Percentiles rank a stretch among this genome's conserved stretches.
Evolutionary conservation across 1,140 invertebrate species (phyloP).

Genomic region (Temnothorax curvispinosus): DNA sequence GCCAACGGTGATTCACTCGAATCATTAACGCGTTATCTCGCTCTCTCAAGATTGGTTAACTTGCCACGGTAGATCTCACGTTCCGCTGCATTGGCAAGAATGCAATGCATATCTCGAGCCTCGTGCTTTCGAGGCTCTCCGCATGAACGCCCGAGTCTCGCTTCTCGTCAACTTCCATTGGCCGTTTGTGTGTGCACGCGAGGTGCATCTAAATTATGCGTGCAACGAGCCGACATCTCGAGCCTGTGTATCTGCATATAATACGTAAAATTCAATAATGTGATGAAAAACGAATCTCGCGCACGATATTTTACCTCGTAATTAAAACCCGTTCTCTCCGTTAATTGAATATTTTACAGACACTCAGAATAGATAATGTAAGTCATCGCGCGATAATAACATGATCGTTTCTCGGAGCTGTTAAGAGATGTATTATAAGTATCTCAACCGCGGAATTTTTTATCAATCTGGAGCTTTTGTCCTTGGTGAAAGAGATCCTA

Average conservation of each 20-base stretch:
- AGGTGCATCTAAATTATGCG: slow-evolving; percentile 19
- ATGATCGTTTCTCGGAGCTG: background rate
- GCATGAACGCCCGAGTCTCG: background rate
- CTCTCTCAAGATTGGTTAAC: background rate
- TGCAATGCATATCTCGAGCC: too few relatives aligned
- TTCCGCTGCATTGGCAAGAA: background rate
- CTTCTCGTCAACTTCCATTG: background rate
- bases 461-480: background rate
- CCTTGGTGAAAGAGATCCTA: background rate
- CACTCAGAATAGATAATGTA: background rate
- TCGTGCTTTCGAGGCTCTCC: background rate
- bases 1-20: slow-evolving; percentile 52
- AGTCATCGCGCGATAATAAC: background rate
- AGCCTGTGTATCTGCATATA: background rate
- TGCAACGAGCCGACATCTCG: background rate
- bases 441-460: background rate
- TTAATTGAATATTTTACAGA: background rate
- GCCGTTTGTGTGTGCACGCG: background rate
- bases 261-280: background rate
- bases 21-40: background rate
- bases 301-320: background rate
- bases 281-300: slow-evolving; percentile 3
- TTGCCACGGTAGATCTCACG: background rate
- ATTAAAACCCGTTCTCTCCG: background rate
- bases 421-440: background rate